These are phyloP conservation scores for Siderastrea siderea DNA, from an alignment of 92 coral and sea anemone genomes.

Conservation along the genomic window DNA sequence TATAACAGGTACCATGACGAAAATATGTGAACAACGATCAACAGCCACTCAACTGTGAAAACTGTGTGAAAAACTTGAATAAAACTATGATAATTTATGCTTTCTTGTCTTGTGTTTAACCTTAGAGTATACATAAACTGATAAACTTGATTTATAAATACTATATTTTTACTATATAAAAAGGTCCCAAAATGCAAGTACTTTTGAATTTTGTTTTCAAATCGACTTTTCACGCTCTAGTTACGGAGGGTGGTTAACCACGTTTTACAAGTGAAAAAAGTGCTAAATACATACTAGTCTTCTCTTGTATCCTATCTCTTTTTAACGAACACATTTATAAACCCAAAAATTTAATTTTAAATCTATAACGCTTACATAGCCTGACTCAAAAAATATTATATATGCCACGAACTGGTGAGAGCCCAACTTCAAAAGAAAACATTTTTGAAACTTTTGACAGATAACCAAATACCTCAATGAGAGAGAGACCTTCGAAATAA, in stretches of 20 bases:
- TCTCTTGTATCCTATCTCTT: too few species aligned
- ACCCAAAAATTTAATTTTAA: background rate
- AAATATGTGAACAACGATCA: slow-evolving; percentile 50
- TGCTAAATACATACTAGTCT: background rate
- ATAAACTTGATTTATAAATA: background rate
- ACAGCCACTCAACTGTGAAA: slow-evolving; percentile 24
- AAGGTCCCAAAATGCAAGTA: background rate
- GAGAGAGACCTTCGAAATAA: too few species aligned
- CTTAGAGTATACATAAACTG: background rate
- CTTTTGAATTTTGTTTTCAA: background rate
- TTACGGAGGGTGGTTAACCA: background rate
- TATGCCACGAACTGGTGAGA: background rate
- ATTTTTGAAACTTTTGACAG: too few species aligned
- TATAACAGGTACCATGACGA: slow-evolving; percentile 38
- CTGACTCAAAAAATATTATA: background rate
- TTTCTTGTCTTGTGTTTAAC: background rate
- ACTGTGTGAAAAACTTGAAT: slow-evolving; percentile 14
- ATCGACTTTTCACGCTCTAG: background rate
- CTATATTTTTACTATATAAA: background rate
- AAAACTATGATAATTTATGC: background rate
- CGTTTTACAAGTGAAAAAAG: background rate
- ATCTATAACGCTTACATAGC: background rate
- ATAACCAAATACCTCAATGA: too few species aligned
- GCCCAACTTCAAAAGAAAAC: background rate
- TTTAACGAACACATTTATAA: too few species aligned